Percentiles rank a stretch among this genome's conserved stretches.
Evolutionary conservation across 2,113 vertebrate species (phyloP).

Genomic region (Grammomys surdaster): DNA sequence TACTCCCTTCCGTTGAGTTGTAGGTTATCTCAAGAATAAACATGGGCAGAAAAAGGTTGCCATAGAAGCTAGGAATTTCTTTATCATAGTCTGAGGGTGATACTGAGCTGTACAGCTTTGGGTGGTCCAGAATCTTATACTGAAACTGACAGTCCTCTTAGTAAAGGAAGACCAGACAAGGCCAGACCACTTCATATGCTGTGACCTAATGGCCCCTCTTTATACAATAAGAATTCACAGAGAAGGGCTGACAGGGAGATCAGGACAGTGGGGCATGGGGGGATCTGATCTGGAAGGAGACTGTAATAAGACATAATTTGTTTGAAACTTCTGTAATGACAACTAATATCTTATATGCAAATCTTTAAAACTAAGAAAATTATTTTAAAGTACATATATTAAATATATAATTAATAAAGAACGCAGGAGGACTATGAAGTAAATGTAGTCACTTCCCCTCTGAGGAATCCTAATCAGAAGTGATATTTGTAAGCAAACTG

Average conservation of each 20-base stretch:
- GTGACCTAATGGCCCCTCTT: background rate
- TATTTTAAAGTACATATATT: background rate
- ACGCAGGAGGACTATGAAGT: background rate
- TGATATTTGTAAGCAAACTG: conserved; percentile 81
- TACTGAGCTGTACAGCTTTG: background rate
- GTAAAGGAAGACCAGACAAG: no score
- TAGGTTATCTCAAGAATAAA: background rate
- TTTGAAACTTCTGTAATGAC: background rate
- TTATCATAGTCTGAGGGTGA: no score
- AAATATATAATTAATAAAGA: background rate
- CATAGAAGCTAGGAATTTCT: background rate
- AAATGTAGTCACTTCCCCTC: conserved; percentile 41
- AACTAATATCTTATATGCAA: background rate
- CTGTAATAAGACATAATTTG: background rate
- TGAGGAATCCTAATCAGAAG: conserved; percentile 74
- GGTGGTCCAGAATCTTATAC: rapidly evolving
- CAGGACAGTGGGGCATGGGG: background rate
- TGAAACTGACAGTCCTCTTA: background rate
- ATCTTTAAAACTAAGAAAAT: background rate
- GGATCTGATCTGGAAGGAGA: background rate
- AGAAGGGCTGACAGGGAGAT: background rate
- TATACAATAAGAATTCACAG: background rate
- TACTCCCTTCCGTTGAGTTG: background rate
- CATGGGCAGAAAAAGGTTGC: background rate
- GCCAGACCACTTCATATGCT: rapidly evolving